A percentile compares a stretch with the other conserved stretches of the same genome.
These are phyloP conservation scores for Myotis planiceps DNA, from an alignment of 2,797 vertebrate species.

Conservation along the genomic window DNA sequence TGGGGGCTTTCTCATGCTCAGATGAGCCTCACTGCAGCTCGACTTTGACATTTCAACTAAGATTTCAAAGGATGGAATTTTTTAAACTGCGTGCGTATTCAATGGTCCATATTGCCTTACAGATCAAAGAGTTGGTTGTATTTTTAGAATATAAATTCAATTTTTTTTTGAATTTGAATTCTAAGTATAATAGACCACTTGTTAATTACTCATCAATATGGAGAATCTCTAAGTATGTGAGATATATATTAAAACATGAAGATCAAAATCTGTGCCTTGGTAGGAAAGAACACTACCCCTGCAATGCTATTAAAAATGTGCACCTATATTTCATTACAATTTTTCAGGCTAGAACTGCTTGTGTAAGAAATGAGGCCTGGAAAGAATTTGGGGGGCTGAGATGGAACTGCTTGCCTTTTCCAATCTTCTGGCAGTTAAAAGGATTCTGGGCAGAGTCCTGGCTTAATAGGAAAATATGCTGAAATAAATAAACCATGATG, in stretches of 20 bases:
- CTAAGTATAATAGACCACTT: not conserved
- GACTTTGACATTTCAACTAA: conserved; percentile 65
- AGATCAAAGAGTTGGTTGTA: not conserved
- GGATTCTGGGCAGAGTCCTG: not conserved
- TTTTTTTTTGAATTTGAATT: conserved; percentile 38
- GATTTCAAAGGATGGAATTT: conserved; percentile 65
- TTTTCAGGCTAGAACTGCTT: not conserved
- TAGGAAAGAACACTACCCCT: not conserved
- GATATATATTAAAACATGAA: conserved; percentile 14
- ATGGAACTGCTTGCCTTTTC: not conserved
- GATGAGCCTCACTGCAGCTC: conserved; percentile 62
- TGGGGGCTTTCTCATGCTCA: conserved; percentile 75
- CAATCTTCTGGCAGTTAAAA: not conserved
- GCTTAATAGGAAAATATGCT: not conserved
- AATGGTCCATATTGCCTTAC: conserved; percentile 35
- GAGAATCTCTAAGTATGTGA: conserved; percentile 15
- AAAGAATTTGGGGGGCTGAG: not conserved
- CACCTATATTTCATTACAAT: not conserved
- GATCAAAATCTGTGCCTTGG: not conserved
- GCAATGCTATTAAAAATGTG: conserved; percentile 4
- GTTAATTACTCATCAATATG: conserved; percentile 26
- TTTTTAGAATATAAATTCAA: conserved; percentile 47
- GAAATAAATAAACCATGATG: not conserved
- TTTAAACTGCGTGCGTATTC: conserved; percentile 25
- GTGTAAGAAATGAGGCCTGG: not conserved